Conservation (phyloP, 2,113 vertebrate genomes). For the Emydura subglobosa region DNA sequence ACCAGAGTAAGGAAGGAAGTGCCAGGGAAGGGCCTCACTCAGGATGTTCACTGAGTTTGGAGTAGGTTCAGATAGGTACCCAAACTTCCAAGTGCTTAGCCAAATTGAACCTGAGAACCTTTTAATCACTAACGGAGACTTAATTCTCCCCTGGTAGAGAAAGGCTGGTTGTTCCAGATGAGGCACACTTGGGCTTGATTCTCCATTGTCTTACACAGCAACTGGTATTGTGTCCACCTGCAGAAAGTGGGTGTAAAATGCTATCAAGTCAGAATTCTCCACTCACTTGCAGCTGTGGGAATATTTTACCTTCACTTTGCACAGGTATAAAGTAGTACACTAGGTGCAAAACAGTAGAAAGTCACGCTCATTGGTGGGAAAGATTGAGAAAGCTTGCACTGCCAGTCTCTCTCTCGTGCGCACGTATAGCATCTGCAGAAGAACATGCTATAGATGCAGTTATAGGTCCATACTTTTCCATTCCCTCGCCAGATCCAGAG, state of each 20-base stretch:
- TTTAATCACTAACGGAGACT: background rate
- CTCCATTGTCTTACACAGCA: background rate
- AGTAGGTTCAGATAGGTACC: background rate
- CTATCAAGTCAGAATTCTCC: background rate
- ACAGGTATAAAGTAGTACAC: background rate
- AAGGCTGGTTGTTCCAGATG: background rate
- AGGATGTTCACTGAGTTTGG: background rate
- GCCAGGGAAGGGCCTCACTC: background rate
- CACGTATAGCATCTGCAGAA: background rate
- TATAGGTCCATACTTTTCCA: background rate
- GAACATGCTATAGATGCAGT: background rate
- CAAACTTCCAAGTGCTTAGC: background rate
- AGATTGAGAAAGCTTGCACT: background rate
- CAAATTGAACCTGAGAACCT: background rate
- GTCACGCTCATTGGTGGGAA: background rate
- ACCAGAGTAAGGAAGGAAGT: background rate
- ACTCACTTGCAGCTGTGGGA: background rate
- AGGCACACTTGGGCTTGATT: accelerated
- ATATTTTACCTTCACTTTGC: background rate
- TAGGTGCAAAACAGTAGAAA: background rate
- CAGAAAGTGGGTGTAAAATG: background rate
- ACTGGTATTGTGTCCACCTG: background rate
- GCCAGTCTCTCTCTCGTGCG: background rate
- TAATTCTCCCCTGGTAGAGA: background rate
- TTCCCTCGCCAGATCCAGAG: background rate